Percentiles rank a stretch among this genome's conserved stretches.
Evolutionary conservation across 64 coral and sea anemone species (phyloP).

Genomic region (Platygyra sinensis): DNA sequence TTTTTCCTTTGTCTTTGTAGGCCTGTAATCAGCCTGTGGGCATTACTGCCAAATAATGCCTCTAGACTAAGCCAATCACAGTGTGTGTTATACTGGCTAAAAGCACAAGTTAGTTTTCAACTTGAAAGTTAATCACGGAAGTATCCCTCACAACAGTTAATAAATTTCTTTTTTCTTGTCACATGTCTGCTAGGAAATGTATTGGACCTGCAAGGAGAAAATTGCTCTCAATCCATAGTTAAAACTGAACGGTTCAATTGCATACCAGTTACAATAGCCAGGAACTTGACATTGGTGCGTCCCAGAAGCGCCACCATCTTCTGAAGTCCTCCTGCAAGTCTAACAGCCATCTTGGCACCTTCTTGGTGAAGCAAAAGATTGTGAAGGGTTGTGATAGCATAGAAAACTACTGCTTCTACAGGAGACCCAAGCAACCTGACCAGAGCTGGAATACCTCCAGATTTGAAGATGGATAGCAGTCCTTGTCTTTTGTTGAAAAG

Average conservation of each 20-base stretch:
- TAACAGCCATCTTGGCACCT: slow-evolving; percentile 99
- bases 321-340: slow-evolving; percentile 95
- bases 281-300: slow-evolving; percentile 96
- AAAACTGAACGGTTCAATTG: background rate
- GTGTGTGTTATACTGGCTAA: no score
- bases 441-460: slow-evolving; percentile 96
- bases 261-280: slow-evolving; percentile 99
- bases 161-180: no score
- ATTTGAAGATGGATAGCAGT: slow-evolving; percentile 97
- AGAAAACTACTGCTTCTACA: slow-evolving; percentile 95
- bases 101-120: no score
- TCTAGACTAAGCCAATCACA: no score
- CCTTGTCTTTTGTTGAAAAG: slow-evolving; percentile 72
- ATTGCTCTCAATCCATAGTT: background rate
- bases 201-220: no score
- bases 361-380: slow-evolving; percentile 97
- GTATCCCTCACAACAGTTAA: no score
- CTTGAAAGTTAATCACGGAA: no score
- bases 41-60: no score
- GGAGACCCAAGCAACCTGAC: slow-evolving; percentile 93
- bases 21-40: no score
- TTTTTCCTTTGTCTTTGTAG: no score
- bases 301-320: slow-evolving; percentile 98
- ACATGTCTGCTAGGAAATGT: no score
- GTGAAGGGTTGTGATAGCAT: slow-evolving; percentile 97